These are phyloP conservation scores for Aplochiton taeniatus DNA, from an alignment of 2,797 vertebrate species.

Conservation along the genomic window DNA sequence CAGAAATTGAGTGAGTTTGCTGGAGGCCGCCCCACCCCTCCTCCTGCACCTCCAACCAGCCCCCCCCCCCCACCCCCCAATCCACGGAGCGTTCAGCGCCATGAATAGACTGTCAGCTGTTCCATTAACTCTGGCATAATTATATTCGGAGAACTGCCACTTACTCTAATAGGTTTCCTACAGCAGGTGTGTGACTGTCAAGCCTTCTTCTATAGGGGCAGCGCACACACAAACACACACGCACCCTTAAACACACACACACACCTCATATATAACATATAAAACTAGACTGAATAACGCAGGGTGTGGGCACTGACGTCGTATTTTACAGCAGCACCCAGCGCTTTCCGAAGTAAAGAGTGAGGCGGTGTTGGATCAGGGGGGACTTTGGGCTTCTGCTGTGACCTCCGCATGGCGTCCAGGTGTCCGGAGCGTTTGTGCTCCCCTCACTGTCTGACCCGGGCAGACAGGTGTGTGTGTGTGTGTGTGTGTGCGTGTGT, in stretches of 20 bases:
- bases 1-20: slow-evolving; percentile 60
- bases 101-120: slow-evolving; percentile 78
- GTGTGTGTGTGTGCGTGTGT: slow-evolving; percentile 4
- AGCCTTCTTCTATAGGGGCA: slow-evolving; percentile 24
- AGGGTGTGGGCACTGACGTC: too few relatives aligned
- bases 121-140: slow-evolving; percentile 80
- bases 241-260: too few relatives aligned
- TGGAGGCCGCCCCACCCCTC: slow-evolving; percentile 23
- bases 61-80: neutral
- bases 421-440: neutral
- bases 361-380: too few relatives aligned
- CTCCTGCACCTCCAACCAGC: too few relatives aligned
- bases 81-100: slow-evolving; percentile 56
- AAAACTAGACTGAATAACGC: too few relatives aligned
- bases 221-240: slow-evolving; percentile 1
- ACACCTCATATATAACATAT: too few relatives aligned
- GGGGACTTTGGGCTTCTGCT: neutral
- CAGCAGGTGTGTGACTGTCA: slow-evolving; percentile 57
- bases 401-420: neutral
- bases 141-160: slow-evolving; percentile 76
- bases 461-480: slow-evolving; percentile 19
- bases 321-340: too few relatives aligned
- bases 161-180: slow-evolving; percentile 78
- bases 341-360: too few relatives aligned
- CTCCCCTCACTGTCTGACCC: neutral